phyloP scores from a whole-genome alignment of 2,113 vertebrate species.

The Terrapene triunguis region DNA sequence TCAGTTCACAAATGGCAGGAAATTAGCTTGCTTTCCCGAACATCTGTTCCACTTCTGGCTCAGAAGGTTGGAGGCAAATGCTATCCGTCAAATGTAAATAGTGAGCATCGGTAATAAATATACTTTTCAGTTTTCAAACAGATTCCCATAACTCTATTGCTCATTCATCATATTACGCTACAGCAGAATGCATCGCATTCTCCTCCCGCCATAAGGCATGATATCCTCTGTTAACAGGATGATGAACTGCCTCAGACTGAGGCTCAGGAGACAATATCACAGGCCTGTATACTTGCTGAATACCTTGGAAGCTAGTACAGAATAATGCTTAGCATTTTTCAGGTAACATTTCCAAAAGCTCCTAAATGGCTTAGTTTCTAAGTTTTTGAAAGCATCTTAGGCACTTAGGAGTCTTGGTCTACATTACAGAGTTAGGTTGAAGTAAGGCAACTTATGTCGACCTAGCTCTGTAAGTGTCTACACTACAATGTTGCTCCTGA shows the following conservation, averaged over 20 bases:
- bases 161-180: neutral
- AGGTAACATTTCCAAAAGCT: neutral
- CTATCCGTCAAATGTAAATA: slow-evolving; percentile 69
- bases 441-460: too few relatives aligned
- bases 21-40: slow-evolving; percentile 76
- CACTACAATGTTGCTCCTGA: too few relatives aligned
- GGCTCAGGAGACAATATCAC: neutral
- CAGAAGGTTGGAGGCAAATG: slow-evolving; percentile 72
- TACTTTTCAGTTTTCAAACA: slow-evolving; percentile 24
- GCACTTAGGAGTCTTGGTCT: slow-evolving; percentile 20
- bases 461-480: too few relatives aligned
- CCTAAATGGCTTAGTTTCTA: neutral
- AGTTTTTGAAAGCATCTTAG: slow-evolving; percentile 1
- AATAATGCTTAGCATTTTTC: rapidly evolving
- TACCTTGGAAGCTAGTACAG: rapidly evolving
- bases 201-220: neutral
- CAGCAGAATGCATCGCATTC: neutral
- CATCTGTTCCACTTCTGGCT: slow-evolving; percentile 76
- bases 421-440: neutral
- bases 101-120: slow-evolving; percentile 56
- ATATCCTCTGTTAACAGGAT: neutral
- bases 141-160: neutral
- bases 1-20: slow-evolving; percentile 76
- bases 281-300: slow-evolving; percentile 18
- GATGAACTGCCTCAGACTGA: neutral